Evolutionary conservation across 2,113 vertebrate genomes (phyloP).

Genomic region (Callaeas wilsoni): DNA sequence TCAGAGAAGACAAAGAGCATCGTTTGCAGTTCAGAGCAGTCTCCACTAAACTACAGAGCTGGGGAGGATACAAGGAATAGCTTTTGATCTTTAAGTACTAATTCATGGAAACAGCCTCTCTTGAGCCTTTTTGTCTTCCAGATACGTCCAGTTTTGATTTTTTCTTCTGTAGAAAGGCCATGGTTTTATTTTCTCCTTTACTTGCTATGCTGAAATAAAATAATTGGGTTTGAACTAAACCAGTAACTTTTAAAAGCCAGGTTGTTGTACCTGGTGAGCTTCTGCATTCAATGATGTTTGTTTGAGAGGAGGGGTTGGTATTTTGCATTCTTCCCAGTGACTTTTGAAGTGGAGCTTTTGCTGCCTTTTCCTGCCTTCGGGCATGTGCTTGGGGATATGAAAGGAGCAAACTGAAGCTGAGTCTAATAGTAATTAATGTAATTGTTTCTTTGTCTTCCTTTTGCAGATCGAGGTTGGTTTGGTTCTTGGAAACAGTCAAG

Average conservation of each 20-base stretch:
- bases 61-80: background rate
- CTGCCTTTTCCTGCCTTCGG: background rate
- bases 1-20: background rate
- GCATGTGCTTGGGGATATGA: background rate
- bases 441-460: conserved; percentile 1
- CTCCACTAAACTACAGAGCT: background rate
- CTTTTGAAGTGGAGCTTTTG: background rate
- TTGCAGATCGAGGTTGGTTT: conserved; percentile 87
- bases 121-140: background rate
- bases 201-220: background rate
- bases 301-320: background rate
- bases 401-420: background rate
- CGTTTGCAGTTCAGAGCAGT: background rate
- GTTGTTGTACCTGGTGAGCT: background rate
- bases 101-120: background rate
- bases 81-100: background rate
- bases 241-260: background rate
- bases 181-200: background rate
- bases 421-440: background rate
- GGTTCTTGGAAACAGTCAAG: conserved; percentile 90
- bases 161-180: background rate
- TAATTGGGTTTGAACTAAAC: background rate
- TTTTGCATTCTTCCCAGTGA: background rate
- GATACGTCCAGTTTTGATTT: background rate
- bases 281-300: background rate